A percentile compares a stretch with the other conserved stretches of the same genome.
Evolutionary conservation across 1,140 invertebrate species (phyloP).

Genomic region (Drosophila pachea): DNA sequence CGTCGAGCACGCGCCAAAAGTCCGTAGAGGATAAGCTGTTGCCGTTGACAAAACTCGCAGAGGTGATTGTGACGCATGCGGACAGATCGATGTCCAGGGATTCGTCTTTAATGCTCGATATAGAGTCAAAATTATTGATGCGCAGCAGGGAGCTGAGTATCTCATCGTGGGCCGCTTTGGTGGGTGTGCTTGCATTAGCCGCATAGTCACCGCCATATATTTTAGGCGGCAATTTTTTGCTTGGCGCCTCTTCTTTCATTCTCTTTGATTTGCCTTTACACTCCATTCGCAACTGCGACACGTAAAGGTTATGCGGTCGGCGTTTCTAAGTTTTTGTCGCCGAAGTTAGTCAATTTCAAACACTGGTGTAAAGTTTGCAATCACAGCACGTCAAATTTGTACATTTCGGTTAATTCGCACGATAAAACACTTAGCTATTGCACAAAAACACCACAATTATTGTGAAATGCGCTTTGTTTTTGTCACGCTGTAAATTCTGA

Average conservation of each 20-base stretch:
- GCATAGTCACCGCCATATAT: conserved; percentile 53
- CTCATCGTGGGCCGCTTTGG: conserved; percentile 72
- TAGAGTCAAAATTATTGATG: conserved; percentile 75
- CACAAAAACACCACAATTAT: conserved; percentile 54
- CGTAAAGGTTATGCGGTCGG: conserved; percentile 75
- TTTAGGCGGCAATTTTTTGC: conserved; percentile 78
- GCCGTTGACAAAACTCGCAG: conserved; percentile 64
- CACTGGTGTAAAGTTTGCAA: conserved; percentile 36
- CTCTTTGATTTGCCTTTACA: conserved; percentile 68
- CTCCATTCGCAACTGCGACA: conserved; percentile 71
- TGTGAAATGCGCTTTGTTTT: conserved; percentile 77
- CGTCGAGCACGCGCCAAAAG: conserved; percentile 75
- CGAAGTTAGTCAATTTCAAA: conserved; percentile 26
- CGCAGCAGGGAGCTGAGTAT: conserved; percentile 71
- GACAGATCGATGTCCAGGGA: conserved; percentile 77
- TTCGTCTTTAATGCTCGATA: conserved; percentile 77
- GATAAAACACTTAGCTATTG: conserved; percentile 66
- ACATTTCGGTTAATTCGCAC: conserved; percentile 50
- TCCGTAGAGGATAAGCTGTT: conserved; percentile 75
- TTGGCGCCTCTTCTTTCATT: conserved; percentile 77
- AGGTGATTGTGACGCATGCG: conserved; percentile 73
- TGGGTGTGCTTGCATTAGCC: conserved; percentile 58
- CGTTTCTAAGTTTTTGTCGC: conserved; percentile 53
- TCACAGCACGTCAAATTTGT: conserved; percentile 43
- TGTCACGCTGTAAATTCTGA: conserved; percentile 71